Evolutionary conservation across 2,113 vertebrate genomes (phyloP).

Genomic region (Gasterosteus nipponicus): DNA sequence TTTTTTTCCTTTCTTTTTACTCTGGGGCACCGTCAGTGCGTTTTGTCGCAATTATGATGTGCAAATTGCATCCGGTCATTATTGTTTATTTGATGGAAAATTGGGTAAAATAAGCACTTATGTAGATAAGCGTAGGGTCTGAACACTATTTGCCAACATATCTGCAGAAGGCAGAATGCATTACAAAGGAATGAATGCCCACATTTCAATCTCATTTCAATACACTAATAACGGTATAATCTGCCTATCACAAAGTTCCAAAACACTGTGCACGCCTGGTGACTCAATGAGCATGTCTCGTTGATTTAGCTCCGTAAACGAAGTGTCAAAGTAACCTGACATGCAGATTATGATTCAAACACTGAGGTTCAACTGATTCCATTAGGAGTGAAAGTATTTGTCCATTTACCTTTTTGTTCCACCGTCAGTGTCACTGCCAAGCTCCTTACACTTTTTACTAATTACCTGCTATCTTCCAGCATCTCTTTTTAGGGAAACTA

Average conservation of each 20-base stretch:
- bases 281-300: constrained; percentile 41
- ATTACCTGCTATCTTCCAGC: constrained; percentile 27
- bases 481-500: not conserved
- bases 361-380: constrained; percentile 48
- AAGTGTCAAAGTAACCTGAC: constrained; percentile 46
- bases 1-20: constrained; percentile 68
- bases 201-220: constrained; percentile 57
- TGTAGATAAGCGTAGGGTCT: constrained; percentile 71
- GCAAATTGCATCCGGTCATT: constrained; percentile 65
- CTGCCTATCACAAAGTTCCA: constrained; percentile 63
- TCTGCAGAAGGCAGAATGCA: constrained; percentile 61
- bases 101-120: constrained; percentile 72
- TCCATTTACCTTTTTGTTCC: constrained; percentile 31
- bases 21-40: constrained; percentile 62
- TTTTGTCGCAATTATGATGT: constrained; percentile 70
- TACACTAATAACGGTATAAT: constrained; percentile 68
- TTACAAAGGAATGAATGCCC: constrained; percentile 61
- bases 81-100: constrained; percentile 71
- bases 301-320: constrained; percentile 27
- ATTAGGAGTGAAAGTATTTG: constrained; percentile 26
- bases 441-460: constrained; percentile 31
- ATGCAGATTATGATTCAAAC: constrained; percentile 21
- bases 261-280: constrained; percentile 49
- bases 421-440: constrained; percentile 17
- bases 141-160: constrained; percentile 59